These are phyloP conservation scores for Myotis vivesi DNA, from an alignment of 2,797 vertebrate genomes.

Conservation along the genomic window DNA sequence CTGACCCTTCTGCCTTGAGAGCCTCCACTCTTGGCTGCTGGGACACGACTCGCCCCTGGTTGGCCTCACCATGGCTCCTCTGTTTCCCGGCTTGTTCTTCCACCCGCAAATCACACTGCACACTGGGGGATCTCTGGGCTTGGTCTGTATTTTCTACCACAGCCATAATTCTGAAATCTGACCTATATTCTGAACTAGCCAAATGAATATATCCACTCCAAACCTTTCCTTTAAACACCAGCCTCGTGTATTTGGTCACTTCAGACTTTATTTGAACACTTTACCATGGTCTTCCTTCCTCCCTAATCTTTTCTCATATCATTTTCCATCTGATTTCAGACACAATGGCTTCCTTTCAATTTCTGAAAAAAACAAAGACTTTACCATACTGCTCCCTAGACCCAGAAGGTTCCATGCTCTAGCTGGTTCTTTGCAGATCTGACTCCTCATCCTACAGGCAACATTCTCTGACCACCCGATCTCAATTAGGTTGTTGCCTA, in stretches of 20 bases:
- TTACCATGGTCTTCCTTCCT: neutral
- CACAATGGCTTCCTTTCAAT: neutral
- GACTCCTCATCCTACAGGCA: neutral
- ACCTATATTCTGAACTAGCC: neutral
- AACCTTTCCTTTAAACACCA: neutral
- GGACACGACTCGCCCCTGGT: accelerated
- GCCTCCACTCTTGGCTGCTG: neutral
- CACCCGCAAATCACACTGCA: neutral
- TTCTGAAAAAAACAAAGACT: neutral
- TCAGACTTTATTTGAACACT: neutral
- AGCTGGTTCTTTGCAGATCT: accelerated
- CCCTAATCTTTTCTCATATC: neutral
- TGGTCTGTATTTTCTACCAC: neutral
- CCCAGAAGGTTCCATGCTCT: neutral
- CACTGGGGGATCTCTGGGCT: neutral
- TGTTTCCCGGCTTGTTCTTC: neutral
- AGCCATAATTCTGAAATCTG: neutral
- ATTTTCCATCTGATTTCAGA: neutral
- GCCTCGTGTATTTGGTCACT: neutral
- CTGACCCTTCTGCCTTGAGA: neutral
- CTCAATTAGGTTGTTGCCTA: neutral
- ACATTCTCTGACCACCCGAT: neutral
- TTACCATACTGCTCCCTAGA: neutral
- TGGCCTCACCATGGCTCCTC: neutral
- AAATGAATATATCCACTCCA: neutral